phyloP scores from a whole-genome alignment of 2,797 vertebrate genomes.

The Delichon dasypus region DNA sequence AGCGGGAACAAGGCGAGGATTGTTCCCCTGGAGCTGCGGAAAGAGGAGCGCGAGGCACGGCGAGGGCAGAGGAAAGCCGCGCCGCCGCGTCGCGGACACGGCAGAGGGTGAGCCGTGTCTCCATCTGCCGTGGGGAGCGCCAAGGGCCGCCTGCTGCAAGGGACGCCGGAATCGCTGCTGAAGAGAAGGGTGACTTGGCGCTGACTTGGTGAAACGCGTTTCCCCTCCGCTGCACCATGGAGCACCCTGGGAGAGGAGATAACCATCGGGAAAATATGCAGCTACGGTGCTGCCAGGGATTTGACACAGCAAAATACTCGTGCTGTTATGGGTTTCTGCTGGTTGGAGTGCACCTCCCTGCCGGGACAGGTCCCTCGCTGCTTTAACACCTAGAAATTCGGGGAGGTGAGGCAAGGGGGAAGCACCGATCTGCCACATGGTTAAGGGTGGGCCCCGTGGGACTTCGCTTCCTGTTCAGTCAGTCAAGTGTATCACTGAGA shows the following conservation, averaged over 20 bases:
- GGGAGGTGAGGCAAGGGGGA: neutral
- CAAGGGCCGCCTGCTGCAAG: neutral
- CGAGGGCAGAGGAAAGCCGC: neutral
- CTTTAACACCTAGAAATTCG: neutral
- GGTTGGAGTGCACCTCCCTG: neutral
- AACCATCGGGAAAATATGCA: neutral
- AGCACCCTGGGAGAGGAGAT: neutral
- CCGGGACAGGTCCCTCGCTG: neutral
- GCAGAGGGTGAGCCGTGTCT: neutral
- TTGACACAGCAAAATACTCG: neutral
- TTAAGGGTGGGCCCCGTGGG: neutral
- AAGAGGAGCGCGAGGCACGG: neutral
- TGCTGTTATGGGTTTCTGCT: neutral
- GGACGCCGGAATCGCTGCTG: neutral
- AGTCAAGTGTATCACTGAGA: neutral
- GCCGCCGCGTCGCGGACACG: neutral
- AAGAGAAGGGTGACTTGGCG: neutral
- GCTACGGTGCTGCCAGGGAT: neutral
- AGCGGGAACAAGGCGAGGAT: slow-evolving; percentile 49
- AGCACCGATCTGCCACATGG: neutral
- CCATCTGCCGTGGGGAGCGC: accelerated
- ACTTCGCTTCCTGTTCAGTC: neutral
- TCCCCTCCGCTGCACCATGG: neutral
- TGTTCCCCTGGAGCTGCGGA: neutral
- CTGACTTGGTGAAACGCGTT: slow-evolving; percentile 3